A percentile compares a stretch with the other conserved stretches of the same genome.
Evolutionary conservation across 2,888 invertebrate genomes (phyloP).

Genomic region (Lepidocyrtinus sp.): DNA sequence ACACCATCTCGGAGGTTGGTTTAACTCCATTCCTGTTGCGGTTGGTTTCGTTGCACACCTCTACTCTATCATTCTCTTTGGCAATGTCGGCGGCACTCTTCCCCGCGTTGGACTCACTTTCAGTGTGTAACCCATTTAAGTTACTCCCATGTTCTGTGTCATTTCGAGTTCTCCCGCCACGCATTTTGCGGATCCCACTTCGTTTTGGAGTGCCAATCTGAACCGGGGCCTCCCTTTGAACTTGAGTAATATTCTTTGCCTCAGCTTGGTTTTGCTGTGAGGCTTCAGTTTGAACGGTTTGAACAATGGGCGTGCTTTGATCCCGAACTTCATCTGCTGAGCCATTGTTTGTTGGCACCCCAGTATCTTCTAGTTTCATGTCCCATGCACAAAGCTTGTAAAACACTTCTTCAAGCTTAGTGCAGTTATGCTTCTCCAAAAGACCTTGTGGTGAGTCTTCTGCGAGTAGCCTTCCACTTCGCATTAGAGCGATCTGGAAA

Average conservation of each 20-base stretch:
- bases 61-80: background rate
- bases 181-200: too few species aligned
- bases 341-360: slow-evolving; percentile 86
- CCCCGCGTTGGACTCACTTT: too few species aligned
- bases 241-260: too few species aligned
- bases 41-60: background rate
- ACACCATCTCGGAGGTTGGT: background rate
- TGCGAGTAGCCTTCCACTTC: slow-evolving; percentile 90
- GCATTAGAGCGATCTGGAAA: slow-evolving; percentile 86
- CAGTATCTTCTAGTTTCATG: slow-evolving; percentile 62
- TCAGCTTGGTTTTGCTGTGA: too few species aligned
- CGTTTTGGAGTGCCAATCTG: too few species aligned
- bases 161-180: too few species aligned
- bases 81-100: background rate
- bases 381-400: slow-evolving; percentile 79
- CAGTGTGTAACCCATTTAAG: too few species aligned
- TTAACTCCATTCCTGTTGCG: background rate
- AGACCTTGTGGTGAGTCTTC: slow-evolving; percentile 78
- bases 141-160: too few species aligned
- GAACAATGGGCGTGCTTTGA: too few species aligned
- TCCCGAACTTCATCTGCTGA: slow-evolving; percentile 73
- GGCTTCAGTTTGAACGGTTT: too few species aligned
- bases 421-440: slow-evolving; percentile 86
- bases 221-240: too few species aligned
- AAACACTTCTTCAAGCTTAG: slow-evolving; percentile 92